These are phyloP conservation scores for Hydrocynus forskahlii DNA, from an alignment of 2,797 vertebrate genomes.

Conservation along the genomic window DNA sequence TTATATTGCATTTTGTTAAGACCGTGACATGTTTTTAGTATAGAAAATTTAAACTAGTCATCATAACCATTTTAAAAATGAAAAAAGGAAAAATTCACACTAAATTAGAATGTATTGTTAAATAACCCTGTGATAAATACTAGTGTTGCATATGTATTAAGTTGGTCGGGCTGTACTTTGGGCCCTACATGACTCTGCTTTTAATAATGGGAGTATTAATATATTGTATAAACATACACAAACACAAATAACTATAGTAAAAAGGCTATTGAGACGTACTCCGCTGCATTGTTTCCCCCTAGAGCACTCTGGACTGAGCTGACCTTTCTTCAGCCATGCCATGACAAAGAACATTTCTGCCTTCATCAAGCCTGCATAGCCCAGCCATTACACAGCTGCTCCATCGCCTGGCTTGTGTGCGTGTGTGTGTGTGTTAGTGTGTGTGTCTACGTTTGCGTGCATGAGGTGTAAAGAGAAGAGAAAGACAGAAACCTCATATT, in stretches of 20 bases:
- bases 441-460: neutral
- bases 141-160: too few relatives aligned
- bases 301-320: neutral
- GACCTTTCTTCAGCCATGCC: slow-evolving; percentile 17
- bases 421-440: neutral
- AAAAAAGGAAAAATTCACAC: too few relatives aligned
- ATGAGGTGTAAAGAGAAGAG: slow-evolving; percentile 14
- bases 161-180: too few relatives aligned
- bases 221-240: neutral
- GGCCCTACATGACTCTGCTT: too few relatives aligned
- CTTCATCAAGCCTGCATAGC: neutral
- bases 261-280: neutral
- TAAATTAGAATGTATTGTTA: too few relatives aligned
- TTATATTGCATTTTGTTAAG: too few relatives aligned
- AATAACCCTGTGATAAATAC: neutral
- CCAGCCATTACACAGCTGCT: slow-evolving; percentile 34
- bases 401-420: neutral
- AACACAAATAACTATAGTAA: neutral
- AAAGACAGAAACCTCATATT: neutral
- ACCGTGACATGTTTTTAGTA: too few relatives aligned
- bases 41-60: too few relatives aligned
- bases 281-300: slow-evolving; percentile 15
- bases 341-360: slow-evolving; percentile 21
- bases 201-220: neutral
- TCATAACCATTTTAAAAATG: too few relatives aligned